Percentiles rank a stretch among this genome's conserved stretches.
Conservation (phyloP, 2,888 invertebrate genomes). For the Hypena proboscidalis region DNA sequence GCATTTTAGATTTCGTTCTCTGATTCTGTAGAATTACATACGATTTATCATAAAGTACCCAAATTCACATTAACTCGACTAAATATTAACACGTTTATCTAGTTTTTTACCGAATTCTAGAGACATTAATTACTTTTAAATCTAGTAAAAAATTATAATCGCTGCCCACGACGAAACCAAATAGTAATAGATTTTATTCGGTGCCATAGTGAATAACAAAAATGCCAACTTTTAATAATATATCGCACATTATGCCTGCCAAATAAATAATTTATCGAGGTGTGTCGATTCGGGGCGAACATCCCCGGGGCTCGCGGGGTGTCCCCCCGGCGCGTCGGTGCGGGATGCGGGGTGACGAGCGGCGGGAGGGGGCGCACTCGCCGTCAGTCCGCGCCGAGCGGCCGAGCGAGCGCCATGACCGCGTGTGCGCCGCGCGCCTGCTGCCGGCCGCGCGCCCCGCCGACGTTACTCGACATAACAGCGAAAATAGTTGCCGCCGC, state of each 20-base stretch:
- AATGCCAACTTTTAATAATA: constrained; percentile 85
- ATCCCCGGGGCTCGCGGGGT: constrained; percentile 65
- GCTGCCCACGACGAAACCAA: constrained; percentile 45
- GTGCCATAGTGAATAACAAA: constrained; percentile 67
- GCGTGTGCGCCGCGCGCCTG: constrained; percentile 83
- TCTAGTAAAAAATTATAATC: constrained; percentile 42
- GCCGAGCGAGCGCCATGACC: constrained; percentile 83
- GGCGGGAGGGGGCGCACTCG: constrained; percentile 51
- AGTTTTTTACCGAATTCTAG: constrained; percentile 1
- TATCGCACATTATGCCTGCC: constrained; percentile 83
- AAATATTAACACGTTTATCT: not conserved
- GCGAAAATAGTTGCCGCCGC: constrained; percentile 93
- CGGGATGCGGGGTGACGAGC: constrained; percentile 37
- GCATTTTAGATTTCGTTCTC: constrained; percentile 21
- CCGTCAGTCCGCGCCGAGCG: constrained; percentile 81
- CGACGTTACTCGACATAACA: constrained; percentile 92
- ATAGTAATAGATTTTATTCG: constrained; percentile 64
- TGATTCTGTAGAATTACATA: constrained; percentile 7
- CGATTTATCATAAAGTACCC: constrained; percentile 5
- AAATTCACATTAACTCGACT: not conserved
- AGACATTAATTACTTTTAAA: constrained; percentile 9
- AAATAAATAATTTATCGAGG: constrained; percentile 83
- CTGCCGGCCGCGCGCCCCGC: constrained; percentile 87
- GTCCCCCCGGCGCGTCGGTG: constrained; percentile 41
- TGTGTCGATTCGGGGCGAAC: constrained; percentile 79